These are phyloP conservation scores for Hippasteria phrygiana DNA, from an alignment of 53 echinoderm and acorn worm genomes.

Conservation along the genomic window DNA sequence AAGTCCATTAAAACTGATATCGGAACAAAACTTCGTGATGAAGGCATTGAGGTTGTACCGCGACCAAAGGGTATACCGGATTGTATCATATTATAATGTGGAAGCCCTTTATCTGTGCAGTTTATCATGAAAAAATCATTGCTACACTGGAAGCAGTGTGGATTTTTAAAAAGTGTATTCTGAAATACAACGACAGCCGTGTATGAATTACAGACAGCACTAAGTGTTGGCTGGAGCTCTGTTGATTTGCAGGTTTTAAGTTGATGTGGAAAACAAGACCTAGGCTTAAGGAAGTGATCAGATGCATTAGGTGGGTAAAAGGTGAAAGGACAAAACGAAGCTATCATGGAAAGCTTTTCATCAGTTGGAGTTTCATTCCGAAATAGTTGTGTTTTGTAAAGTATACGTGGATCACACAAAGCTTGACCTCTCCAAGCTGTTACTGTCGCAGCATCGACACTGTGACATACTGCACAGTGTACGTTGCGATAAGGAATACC, in stretches of 20 bases:
- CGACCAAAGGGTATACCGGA: too few species aligned
- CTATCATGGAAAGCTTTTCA: background rate
- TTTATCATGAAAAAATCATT: background rate
- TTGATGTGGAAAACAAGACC: background rate
- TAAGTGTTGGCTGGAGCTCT: background rate
- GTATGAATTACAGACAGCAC: constrained; percentile 3
- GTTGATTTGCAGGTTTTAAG: background rate
- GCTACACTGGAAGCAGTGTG: constrained; percentile 16
- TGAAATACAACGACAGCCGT: background rate
- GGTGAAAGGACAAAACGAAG: background rate
- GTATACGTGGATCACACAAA: background rate
- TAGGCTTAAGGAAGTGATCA: background rate
- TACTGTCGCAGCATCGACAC: background rate
- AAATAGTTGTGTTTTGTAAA: too few species aligned
- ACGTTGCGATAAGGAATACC: constrained; percentile 20
- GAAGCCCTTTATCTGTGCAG: background rate
- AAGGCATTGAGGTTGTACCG: too few species aligned
- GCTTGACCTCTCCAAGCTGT: constrained; percentile 1
- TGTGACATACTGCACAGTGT: constrained; percentile 5
- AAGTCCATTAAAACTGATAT: constrained; percentile 20
- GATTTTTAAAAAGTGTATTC: background rate
- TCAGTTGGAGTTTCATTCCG: background rate
- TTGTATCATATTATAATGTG: background rate
- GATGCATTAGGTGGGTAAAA: background rate
- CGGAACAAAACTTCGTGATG: background rate